Conservation (phyloP, 2,113 vertebrate genomes). For the Etheostoma spectabile region DNA sequence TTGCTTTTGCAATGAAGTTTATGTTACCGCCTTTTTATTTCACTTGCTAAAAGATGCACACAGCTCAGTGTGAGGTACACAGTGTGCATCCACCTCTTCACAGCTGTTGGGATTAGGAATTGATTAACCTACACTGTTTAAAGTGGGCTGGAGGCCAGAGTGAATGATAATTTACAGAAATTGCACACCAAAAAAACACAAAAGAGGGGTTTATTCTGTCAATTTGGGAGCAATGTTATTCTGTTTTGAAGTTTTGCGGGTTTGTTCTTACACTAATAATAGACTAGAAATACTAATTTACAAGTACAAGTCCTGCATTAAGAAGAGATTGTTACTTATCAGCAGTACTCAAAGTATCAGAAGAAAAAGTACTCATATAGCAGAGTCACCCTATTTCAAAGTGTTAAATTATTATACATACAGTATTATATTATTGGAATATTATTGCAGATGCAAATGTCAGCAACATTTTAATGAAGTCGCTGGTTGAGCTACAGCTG, state of each 20-base stretch:
- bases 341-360: neutral
- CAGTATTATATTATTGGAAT: neutral
- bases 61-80: slow-evolving; percentile 33
- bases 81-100: neutral
- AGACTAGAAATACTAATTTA: neutral
- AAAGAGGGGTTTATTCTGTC: neutral
- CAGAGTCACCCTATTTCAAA: neutral
- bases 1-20: slow-evolving; percentile 24
- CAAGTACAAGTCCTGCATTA: neutral
- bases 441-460: neutral
- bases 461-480: neutral
- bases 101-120: neutral
- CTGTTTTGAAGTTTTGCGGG: neutral
- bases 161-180: neutral
- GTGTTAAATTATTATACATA: neutral
- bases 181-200: neutral
- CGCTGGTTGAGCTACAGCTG: neutral
- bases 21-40: slow-evolving; percentile 36
- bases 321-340: slow-evolving; percentile 1
- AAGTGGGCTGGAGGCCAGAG: slow-evolving; percentile 1
- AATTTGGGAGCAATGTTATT: neutral
- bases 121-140: slow-evolving; percentile 1
- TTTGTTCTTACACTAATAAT: neutral
- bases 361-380: neutral
- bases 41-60: neutral